phyloP scores from a whole-genome alignment of 1,140 invertebrate species.

The Brachionus plicatilis region DNA sequence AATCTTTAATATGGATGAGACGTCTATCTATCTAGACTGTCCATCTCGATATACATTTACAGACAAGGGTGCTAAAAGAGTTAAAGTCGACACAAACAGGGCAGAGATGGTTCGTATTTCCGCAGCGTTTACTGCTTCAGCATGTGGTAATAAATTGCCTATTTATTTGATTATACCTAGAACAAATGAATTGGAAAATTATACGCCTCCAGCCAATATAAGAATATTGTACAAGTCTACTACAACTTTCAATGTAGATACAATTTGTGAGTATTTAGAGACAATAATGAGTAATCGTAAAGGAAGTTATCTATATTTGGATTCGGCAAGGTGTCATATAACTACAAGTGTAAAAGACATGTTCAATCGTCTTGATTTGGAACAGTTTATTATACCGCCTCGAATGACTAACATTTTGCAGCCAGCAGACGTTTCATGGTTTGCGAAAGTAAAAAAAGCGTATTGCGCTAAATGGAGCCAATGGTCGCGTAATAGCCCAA shows the following conservation, averaged over 20 bases:
- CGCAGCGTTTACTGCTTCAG: not conserved
- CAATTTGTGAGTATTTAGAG: constrained; percentile 7
- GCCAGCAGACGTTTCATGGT: not conserved
- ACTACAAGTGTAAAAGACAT: not conserved
- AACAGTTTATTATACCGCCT: not conserved
- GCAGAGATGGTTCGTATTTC: not conserved
- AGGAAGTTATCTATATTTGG: constrained; percentile 15
- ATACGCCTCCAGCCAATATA: not conserved
- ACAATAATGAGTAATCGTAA: constrained; percentile 11
- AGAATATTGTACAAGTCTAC: not conserved
- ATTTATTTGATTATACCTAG: not conserved
- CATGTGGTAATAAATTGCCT: not conserved
- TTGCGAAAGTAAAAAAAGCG: not conserved
- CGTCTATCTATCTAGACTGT: not conserved
- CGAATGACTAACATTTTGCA: not conserved
- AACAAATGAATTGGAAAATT: not conserved
- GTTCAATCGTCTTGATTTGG: not conserved
- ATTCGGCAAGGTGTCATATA: not conserved
- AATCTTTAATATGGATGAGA: not conserved
- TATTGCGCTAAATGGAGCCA: not conserved
- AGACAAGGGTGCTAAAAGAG: not conserved
- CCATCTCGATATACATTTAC: not conserved
- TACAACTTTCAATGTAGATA: not conserved
- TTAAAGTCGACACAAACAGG: not conserved
- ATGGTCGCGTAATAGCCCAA: not conserved